phyloP scores from a whole-genome alignment of 1,140 invertebrate genomes.

The roundworm (Caenorhabditis elegans) region WBcel235 BX284606.5:4514501-4515000 shows the following conservation, averaged over 20 bases:
- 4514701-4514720: background rate
- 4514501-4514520: no score
- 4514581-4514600: background rate
- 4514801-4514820: no score
- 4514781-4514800: no score
- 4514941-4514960: background rate
- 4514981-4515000: background rate
- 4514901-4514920: no score
- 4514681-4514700: background rate
- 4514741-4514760: background rate
- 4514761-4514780: background rate
- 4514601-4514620: background rate
- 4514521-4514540: background rate
- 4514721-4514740: background rate
- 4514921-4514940: background rate
- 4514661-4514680: background rate
- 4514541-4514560: background rate
- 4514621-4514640: background rate
- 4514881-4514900: no score
- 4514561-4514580: background rate
- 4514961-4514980: background rate
- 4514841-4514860: no score
- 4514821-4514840: no score
- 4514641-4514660: background rate
- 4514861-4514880: no score